Evolutionary conservation across 35 echinoderm and acorn worm species (phyloP), one percentile per base, ranked within the genome.

Genomic region (Apostichopus californicus): DNA sequence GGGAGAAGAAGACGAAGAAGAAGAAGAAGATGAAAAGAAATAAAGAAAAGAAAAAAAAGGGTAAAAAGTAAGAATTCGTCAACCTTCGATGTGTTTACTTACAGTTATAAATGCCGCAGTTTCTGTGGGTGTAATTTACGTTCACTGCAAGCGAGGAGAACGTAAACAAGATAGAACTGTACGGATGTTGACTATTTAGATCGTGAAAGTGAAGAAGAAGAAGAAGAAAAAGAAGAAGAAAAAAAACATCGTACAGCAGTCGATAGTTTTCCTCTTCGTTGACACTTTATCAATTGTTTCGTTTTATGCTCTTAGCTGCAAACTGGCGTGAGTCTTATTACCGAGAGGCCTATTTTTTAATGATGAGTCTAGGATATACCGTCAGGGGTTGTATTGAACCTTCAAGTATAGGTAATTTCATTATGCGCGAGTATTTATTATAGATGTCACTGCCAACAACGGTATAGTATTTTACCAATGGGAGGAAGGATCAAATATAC

Each of bases 51-150:
- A 2, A 68, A 11, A 18, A 18, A 18, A 68, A 18, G 18, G 11
- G 0, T 6, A 56, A 55, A 17, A 34, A 83, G 80, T 18, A 83
- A 83, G 46, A 15, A 20, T 57, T 5, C 14, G 22, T 17, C 5
- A 55, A 17, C 24, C 46, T 83, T 56, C 2, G 34, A 46, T 46
- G n/a, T 83, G 55, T 83, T 53, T 83, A 83, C 80, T 20, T 15
- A 83, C 28, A 34, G 53, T 56, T 14, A 17, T 83, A 83, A 83
- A 83, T 83, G 80, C 64, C 64, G 8, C 64, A 14, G 18, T 68
- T 68, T 83, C 80, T 83, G 17, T 56, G 12, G 80, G 80, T n/a
- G 80, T 83, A 83, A 83, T 83, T 83, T 83, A 83, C 80, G 80
- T 9, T 56, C 34, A 83, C 28, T 83, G 10, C 25, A 83, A 8